phyloP scores from a whole-genome alignment of 2,797 vertebrate species.

The Chromis chromis region DNA sequence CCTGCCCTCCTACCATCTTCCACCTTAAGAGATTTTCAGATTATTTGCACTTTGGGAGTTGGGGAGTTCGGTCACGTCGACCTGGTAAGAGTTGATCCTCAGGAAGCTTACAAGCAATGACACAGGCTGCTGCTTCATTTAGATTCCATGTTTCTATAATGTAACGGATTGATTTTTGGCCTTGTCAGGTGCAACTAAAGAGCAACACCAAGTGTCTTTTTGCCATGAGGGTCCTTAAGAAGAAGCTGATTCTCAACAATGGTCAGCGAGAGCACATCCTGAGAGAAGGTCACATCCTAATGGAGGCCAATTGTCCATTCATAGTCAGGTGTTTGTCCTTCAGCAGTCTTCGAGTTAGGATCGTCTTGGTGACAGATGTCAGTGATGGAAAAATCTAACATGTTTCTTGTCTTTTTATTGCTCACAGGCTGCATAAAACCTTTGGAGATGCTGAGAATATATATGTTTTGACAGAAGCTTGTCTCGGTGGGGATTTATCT shows the following conservation, averaged over 20 bases:
- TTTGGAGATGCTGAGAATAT: constrained; percentile 80
- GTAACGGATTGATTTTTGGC: constrained; percentile 42
- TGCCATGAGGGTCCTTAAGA: constrained; percentile 81
- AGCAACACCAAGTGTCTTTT: constrained; percentile 64
- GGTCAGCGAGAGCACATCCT: constrained; percentile 74
- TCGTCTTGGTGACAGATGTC: constrained; percentile 4
- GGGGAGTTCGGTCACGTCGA: constrained; percentile 94
- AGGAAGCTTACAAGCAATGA: constrained; percentile 13
- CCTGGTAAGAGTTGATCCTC: constrained; percentile 85
- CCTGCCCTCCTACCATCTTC: constrained; percentile 86
- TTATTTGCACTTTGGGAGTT: constrained; percentile 90
- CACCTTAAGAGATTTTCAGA: constrained; percentile 93
- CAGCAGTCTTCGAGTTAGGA: background rate
- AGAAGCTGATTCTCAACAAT: constrained; percentile 65
- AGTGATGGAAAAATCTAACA: background rate
- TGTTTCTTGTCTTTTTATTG: constrained; percentile 12
- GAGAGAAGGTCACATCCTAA: constrained; percentile 78
- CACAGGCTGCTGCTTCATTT: constrained; percentile 8
- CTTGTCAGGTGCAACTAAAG: constrained; percentile 79
- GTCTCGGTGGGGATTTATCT: constrained; percentile 83
- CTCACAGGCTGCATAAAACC: constrained; percentile 78
- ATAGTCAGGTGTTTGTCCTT: constrained; percentile 77
- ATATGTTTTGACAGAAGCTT: constrained; percentile 85
- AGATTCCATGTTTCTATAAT: constrained; percentile 62
- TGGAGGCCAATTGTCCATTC: constrained; percentile 78